Base-by-base conservation (phyloP, 1,140 invertebrate genomes). In the Zelostemma sp. region DNA sequence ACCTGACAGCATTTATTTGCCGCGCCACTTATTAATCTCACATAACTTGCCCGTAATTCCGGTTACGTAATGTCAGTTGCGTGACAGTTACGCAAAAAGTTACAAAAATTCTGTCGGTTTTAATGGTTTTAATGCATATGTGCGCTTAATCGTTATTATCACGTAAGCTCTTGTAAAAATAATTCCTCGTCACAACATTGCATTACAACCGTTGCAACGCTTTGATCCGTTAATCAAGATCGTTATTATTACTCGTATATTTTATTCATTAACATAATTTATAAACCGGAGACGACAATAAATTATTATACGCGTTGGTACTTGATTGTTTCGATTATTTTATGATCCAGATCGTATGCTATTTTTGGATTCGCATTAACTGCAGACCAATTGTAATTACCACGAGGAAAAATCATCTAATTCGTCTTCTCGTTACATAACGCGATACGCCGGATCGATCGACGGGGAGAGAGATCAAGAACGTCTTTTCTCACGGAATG, bases 381-480 rank as follows among this genome's bases (percentile, higher is more conserved):
- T 35, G 6, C n/a, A n/a, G 11, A 9, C 11, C 33, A 35, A 35
- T 11, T 35, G 33, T 35, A 35, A 35, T 35, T n/a, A 9, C 33
- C 33, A 2, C 11, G n/a, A 35, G 6, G 33, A 35, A 35, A 35
- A 6, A 35, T 35, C n/a, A 9, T 35, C 6, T n/a, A 2, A 35
- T 35, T 35, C 33, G n/a, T 35, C n/a, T n/a, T n/a, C 33, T n/a
- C 33, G 33, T 35, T 25, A 25, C 21, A 8, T 25, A 25, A 25
- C 21, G 21, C 3, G 3, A 25, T 25, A 25, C 21, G 21, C 4
- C n/a, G n/a, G n/a, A 41, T 40, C n/a, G 47, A 60, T 48, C 31
- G 9, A 15, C 19, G 16, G 55, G n/a, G 54, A 28, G 45, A 47
- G 19, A 55, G 53, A 56, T 56, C 46, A 64, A 64, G 47, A 58